Evolutionary conservation across 1,140 invertebrate genomes (phyloP), one percentile per base, ranked within the genome.

Genomic region (Ditylenchus dipsaci): DNA sequence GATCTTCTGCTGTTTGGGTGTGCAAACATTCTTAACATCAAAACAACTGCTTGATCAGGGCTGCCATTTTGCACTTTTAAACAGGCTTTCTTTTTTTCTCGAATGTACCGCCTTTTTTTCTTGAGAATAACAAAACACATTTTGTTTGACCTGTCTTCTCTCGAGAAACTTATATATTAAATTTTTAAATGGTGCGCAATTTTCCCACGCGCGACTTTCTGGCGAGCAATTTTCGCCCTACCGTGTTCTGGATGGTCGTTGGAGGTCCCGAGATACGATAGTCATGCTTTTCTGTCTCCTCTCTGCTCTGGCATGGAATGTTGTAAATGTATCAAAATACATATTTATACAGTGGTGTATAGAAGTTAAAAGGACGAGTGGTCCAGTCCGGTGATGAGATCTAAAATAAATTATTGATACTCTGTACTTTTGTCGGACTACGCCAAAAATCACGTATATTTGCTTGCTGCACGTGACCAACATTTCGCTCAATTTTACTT

Each of bases 21-120:
- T 81, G 5, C 53, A 82, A 1, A 47, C 42, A 33, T 81, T 79
- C 61, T 83, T 82, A 67, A 38, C 65, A 1, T n/a, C 71, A 29
- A 63, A 78, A 63, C 59, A 13, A 45, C 43, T 76, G 60, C 70
- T 72, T n/a, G n/a, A n/a, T n/a, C n/a, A n/a, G n/a, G n/a, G n/a
- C n/a, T n/a, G n/a, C n/a, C n/a, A n/a, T n/a, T n/a, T n/a, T n/a
- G n/a, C n/a, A n/a, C n/a, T n/a, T n/a, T n/a, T n/a, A n/a, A n/a
- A n/a, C n/a, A n/a, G n/a, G n/a, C n/a, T n/a, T n/a, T n/a, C n/a
- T n/a, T n/a, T n/a, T n/a, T n/a, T n/a, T n/a, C n/a, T n/a, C n/a
- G n/a, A n/a, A n/a, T n/a, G n/a, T n/a, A n/a, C n/a, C n/a, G n/a
- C n/a, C n/a, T n/a, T n/a, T n/a, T n/a, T n/a, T n/a, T n/a, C n/a